These are phyloP conservation scores for Forbesichthys agassizii DNA, from an alignment of 2,113 vertebrate species.

Conservation along the genomic window DNA sequence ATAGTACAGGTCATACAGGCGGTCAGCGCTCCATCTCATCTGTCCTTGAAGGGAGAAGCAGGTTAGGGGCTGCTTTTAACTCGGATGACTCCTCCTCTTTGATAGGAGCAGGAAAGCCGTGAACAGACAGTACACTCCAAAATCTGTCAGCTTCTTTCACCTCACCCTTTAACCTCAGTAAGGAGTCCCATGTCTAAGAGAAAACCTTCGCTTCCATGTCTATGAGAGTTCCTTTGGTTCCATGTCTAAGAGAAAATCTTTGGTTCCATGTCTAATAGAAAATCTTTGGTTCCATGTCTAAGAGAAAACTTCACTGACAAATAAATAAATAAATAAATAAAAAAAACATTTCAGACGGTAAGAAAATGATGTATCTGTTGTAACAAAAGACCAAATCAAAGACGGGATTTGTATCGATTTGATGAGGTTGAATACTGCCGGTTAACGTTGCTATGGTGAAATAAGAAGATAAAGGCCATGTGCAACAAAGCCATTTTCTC, in stretches of 20 bases:
- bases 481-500: no score
- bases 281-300: no score
- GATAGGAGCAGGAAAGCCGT: constrained; percentile 39
- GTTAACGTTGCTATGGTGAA: not conserved
- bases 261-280: no score
- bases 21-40: constrained; percentile 50
- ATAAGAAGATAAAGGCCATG: not conserved
- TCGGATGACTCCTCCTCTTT: constrained; percentile 41
- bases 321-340: no score
- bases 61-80: constrained; percentile 56
- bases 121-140: constrained; percentile 48
- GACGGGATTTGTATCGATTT: constrained; percentile 14
- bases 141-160: constrained; percentile 38
- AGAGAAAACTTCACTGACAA: not conserved
- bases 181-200: not conserved
- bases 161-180: constrained; percentile 21
- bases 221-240: no score
- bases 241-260: no score
- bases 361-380: constrained; percentile 8
- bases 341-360: not conserved
- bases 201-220: no score
- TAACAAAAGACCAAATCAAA: constrained; percentile 16
- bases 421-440: not conserved
- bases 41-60: constrained; percentile 53
- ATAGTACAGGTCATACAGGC: constrained; percentile 32